A percentile compares a stretch with the other conserved stretches of the same genome.
These are phyloP conservation scores for Melozone crissalis DNA, from an alignment of 2,113 vertebrate species.

Conservation along the genomic window DNA sequence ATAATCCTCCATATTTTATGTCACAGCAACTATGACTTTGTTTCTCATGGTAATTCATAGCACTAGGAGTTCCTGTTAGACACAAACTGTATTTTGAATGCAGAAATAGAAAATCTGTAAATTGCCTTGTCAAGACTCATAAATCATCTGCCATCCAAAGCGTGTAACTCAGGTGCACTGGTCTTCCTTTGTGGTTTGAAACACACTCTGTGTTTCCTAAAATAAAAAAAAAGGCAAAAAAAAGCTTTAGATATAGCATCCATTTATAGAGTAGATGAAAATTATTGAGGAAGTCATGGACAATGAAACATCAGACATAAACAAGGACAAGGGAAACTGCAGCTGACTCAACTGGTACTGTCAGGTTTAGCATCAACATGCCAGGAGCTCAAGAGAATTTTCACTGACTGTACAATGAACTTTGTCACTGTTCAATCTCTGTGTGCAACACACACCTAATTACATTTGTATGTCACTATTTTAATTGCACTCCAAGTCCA, in stretches of 20 bases:
- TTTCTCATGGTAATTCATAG: not conserved
- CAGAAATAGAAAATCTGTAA: not conserved
- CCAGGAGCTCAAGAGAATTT: not conserved
- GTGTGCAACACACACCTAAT: not conserved
- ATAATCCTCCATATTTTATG: not conserved
- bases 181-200: not conserved
- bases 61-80: not conserved
- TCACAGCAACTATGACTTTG: not conserved
- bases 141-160: conserved; percentile 2
- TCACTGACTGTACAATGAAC: not conserved
- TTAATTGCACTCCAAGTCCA: not conserved
- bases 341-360: not conserved
- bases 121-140: conserved; percentile 46
- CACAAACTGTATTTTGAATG: not conserved
- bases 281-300: not conserved
- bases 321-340: not conserved
- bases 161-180: rapidly evolving
- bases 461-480: rapidly evolving
- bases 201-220: not conserved
- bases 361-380: not conserved
- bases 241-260: not conserved
- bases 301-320: not conserved
- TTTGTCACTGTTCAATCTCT: not conserved
- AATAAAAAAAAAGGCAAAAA: not conserved
- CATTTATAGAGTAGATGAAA: not conserved